Conservation (phyloP, 2,113 vertebrate genomes). For the Zapus hudsonius region DNA sequence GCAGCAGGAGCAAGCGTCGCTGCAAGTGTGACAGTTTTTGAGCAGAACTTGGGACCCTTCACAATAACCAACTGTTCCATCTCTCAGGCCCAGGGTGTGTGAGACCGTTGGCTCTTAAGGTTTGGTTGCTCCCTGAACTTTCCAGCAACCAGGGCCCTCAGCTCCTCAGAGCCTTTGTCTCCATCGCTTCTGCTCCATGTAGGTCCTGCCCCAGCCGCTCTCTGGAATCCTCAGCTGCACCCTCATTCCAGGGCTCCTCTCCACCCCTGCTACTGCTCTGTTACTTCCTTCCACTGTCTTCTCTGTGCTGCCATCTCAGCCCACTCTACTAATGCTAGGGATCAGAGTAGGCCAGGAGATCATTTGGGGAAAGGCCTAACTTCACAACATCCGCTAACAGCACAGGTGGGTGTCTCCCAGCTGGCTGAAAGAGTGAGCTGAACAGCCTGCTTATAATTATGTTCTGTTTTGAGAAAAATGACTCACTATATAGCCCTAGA, state of each 20-base stretch:
- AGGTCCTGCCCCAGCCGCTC: not conserved
- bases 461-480: not conserved
- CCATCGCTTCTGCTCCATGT: not conserved
- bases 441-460: not conserved
- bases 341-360: not conserved
- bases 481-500: too few species aligned
- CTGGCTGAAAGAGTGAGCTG: not conserved
- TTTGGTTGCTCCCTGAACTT: not conserved
- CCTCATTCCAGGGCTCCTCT: too few species aligned
- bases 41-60: not conserved
- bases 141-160: not conserved
- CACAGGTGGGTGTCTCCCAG: not conserved
- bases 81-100: not conserved
- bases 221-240: not conserved
- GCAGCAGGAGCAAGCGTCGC: not conserved
- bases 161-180: not conserved
- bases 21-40: too few species aligned
- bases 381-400: not conserved
- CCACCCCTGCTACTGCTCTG: accelerated
- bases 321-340: not conserved
- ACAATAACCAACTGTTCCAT: not conserved
- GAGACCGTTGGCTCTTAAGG: not conserved
- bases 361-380: not conserved
- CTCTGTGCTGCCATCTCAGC: not conserved
- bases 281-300: not conserved